Evolutionary conservation across 2,113 vertebrate genomes (phyloP), one percentile per base, ranked within the genome.

Genomic region (Neotoma lepida): DNA sequence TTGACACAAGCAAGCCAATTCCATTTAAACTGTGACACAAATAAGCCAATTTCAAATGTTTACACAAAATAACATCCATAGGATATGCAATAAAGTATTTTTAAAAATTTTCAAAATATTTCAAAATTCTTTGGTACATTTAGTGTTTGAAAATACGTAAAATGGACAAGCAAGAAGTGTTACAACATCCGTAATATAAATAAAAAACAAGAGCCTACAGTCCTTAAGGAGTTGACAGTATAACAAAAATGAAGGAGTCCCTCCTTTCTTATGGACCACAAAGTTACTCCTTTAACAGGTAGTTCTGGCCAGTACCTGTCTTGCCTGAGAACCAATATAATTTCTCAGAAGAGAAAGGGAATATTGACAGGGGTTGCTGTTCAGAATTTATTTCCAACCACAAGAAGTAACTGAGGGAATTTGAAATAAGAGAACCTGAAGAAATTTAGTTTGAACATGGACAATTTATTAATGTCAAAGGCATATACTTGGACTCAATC

Each of bases 361-460:
- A 92, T 39, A 46, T 77, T 56, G 71, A 94, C 41, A 89, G 10
- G 10, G 68, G 93, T 74, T 95, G 30, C 30, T 80, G 35, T 58
- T 93, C 24, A 66, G 63, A 74, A 54, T 33, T 91, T 85, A 88
- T 68, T 90, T 90, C 49, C 44, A 95, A 41, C 28, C 74, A 95
- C 33, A 92, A 90, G 44, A 91, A 89, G 20, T 86, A 86, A 54
- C n/a, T 86, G 51, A 94, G 26, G 0, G 9, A 92, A 89, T 82
- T 84, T 82, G 63, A 86, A 94, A 74, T 80, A 26, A 93, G 81
- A 92, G 88, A 94, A 76, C 58, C 41, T 89, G 35, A 44, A 94
- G 39, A 90, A 51, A 89, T 71, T 94, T 35, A 77, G 1, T 92
- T 39, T 91, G 8, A 74, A 70, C 5, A 41, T 63, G 58, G 66